Conservation (phyloP, 1,140 invertebrate species). For the Microplitis demolitor region DNA sequence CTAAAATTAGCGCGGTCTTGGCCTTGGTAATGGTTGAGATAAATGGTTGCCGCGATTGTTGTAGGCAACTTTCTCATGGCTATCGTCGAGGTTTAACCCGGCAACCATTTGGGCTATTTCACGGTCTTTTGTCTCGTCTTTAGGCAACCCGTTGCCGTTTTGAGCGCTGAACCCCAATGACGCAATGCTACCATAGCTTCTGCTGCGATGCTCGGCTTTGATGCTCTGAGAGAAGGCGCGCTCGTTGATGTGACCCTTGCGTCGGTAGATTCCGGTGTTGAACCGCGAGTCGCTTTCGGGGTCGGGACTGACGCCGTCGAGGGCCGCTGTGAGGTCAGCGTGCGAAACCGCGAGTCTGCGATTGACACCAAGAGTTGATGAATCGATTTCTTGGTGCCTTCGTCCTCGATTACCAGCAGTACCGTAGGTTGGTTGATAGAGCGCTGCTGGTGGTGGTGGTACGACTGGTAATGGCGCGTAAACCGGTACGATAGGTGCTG, state of each 20-base stretch:
- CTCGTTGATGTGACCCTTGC: conserved; percentile 91
- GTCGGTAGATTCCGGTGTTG: conserved; percentile 84
- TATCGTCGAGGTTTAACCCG: conserved; percentile 81
- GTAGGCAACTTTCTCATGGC: conserved; percentile 69
- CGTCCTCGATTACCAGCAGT: conserved; percentile 65
- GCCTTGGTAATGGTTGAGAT: conserved; percentile 54
- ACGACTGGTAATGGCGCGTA: conserved; percentile 62
- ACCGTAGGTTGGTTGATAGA: conserved; percentile 62
- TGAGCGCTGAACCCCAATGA: conserved; percentile 67
- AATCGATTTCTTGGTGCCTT: conserved; percentile 61
- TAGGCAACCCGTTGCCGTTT: conserved; percentile 50
- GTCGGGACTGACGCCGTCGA: conserved; percentile 43
- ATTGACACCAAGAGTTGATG: conserved; percentile 49
- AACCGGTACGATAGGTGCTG: conserved; percentile 54
- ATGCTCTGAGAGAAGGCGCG: conserved; percentile 93
- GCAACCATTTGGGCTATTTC: conserved; percentile 92
- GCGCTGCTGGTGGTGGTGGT: conserved; percentile 61
- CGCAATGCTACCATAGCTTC: conserved; percentile 87
- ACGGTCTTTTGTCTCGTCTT: conserved; percentile 84
- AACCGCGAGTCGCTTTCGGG: conserved; percentile 78
- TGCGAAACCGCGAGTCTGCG: conserved; percentile 53
- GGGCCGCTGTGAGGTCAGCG: conserved; percentile 45
- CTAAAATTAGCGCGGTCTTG: conserved; percentile 49
- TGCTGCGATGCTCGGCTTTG: conserved; percentile 86
- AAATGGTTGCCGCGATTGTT: conserved; percentile 36